phyloP scores from a whole-genome alignment of 2,797 vertebrate genomes.

The Urosaurus nigricauda region DNA sequence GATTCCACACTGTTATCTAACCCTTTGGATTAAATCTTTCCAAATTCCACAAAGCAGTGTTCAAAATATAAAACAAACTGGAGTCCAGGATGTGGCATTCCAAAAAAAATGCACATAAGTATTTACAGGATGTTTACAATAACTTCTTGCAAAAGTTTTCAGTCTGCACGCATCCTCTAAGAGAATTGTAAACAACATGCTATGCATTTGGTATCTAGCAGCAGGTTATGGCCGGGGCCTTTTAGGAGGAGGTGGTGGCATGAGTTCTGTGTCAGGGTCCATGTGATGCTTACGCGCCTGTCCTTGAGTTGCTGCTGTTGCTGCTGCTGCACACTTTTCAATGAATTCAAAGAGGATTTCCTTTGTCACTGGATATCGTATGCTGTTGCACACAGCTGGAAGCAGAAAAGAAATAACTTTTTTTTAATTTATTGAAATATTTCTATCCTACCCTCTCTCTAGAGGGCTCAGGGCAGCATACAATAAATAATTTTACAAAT shows the following conservation, averaged over 20 bases:
- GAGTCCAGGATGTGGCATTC: constrained; percentile 67
- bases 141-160: constrained; percentile 52
- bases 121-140: constrained; percentile 74
- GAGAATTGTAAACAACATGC: constrained; percentile 56
- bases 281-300: constrained; percentile 86
- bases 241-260: constrained; percentile 96
- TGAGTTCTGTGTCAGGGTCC: constrained; percentile 93
- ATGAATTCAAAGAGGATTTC: constrained; percentile 93
- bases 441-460: too few relatives aligned
- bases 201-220: not conserved
- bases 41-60: constrained; percentile 72
- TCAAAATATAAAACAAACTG: constrained; percentile 74
- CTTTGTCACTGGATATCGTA: constrained; percentile 95
- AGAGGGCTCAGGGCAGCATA: too few relatives aligned
- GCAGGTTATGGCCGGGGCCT: constrained; percentile 82
- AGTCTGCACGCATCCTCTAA: constrained; percentile 57
- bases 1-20: constrained; percentile 75
- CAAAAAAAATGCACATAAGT: constrained; percentile 66
- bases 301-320: constrained; percentile 78
- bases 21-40: constrained; percentile 75
- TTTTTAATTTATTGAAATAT: too few relatives aligned
- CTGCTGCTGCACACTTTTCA: constrained; percentile 82
- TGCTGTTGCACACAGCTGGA: constrained; percentile 95
- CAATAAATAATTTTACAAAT: too few relatives aligned
- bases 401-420: constrained; percentile 12